A percentile compares a stretch with the other conserved stretches of the same genome.
These are phyloP conservation scores for Trochalopteron elliotii DNA, from an alignment of 2,113 vertebrate genomes.

Conservation along the genomic window DNA sequence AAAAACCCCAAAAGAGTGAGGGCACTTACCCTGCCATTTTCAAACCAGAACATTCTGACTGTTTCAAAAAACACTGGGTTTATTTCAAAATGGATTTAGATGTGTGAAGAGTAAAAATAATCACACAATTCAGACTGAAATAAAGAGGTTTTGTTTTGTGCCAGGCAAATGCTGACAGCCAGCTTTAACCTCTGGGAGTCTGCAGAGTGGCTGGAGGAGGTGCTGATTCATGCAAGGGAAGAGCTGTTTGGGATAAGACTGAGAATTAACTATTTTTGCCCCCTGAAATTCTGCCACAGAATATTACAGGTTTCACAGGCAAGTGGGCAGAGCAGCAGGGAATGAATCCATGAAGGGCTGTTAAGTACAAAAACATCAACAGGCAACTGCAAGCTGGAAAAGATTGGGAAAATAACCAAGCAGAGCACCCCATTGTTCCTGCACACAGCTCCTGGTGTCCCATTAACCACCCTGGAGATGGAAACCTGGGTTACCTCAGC, in stretches of 20 bases:
- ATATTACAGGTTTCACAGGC: not conserved
- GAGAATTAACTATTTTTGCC: not conserved
- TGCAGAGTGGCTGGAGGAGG: not conserved
- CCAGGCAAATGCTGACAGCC: not conserved
- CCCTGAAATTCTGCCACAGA: not conserved
- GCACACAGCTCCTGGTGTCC: not conserved
- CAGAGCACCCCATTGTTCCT: not conserved
- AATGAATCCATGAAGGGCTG: not conserved
- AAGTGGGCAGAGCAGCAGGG: not conserved
- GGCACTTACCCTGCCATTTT: not conserved
- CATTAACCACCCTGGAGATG: not conserved
- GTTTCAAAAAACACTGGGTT: not conserved
- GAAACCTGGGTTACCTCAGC: not conserved
- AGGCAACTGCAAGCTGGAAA: not conserved
- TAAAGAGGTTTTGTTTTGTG: constrained; percentile 10
- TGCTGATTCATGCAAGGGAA: not conserved
- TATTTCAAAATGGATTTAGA: not conserved
- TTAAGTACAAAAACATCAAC: not conserved
- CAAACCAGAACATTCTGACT: not conserved
- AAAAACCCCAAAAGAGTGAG: not conserved
- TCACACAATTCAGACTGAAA: not conserved
- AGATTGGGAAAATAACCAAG: not conserved
- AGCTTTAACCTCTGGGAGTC: not conserved
- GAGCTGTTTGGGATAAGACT: not conserved
- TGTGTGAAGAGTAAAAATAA: not conserved